phyloP scores from a whole-genome alignment of 2,113 vertebrate species.

The Ciconia boyciana region DNA sequence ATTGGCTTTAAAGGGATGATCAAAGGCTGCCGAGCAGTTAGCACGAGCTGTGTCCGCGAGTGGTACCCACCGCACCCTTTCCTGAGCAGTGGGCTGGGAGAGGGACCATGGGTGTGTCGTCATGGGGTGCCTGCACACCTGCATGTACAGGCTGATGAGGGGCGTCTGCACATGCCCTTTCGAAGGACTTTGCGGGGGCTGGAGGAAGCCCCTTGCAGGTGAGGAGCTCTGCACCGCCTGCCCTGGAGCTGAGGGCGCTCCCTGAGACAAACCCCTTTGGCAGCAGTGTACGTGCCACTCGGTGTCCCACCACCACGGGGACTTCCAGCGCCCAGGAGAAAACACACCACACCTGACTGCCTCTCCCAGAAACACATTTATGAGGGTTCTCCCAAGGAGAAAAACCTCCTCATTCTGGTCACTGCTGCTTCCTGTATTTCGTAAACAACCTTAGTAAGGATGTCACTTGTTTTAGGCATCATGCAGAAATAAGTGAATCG shows the following conservation, averaged over 20 bases:
- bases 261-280: not conserved
- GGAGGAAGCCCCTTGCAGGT: not conserved
- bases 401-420: rapidly evolving
- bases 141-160: no score
- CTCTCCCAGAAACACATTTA: not conserved
- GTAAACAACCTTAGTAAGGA: not conserved
- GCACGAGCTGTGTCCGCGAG: not conserved
- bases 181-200: rapidly evolving
- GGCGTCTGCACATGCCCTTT: rapidly evolving
- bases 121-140: not conserved
- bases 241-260: not conserved
- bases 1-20: not conserved
- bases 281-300: rapidly evolving
- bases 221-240: not conserved
- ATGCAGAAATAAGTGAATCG: not conserved
- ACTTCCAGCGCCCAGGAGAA: not conserved
- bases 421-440: not conserved
- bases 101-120: rapidly evolving
- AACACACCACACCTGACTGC: rapidly evolving
- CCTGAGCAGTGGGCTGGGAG: not conserved
- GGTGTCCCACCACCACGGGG: not conserved
- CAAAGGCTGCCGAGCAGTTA: not conserved
- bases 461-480: not conserved
- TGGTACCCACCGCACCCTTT: rapidly evolving
- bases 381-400: not conserved